Conservation (phyloP, 2,113 vertebrate species). For the Platanista minor region DNA sequence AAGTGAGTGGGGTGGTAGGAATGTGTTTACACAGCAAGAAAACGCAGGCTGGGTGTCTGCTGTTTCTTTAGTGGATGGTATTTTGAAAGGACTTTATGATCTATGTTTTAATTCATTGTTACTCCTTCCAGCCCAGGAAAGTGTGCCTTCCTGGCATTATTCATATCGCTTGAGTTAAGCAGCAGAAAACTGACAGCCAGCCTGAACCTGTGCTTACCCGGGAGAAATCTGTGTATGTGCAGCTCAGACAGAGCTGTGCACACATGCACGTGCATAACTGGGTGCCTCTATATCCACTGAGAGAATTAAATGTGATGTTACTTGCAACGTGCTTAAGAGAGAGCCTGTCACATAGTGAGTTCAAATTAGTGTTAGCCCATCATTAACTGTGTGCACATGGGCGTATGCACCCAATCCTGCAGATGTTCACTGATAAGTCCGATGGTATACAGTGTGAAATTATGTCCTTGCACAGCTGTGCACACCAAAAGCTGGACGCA, state of each 20-base stretch:
- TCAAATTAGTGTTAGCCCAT: neutral
- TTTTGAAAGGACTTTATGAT: conserved; percentile 69
- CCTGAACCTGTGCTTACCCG: conserved; percentile 14
- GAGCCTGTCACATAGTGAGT: neutral
- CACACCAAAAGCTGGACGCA: neutral
- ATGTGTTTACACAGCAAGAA: conserved; percentile 65
- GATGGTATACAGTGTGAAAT: neutral
- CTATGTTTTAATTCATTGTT: conserved; percentile 68
- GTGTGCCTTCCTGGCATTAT: conserved; percentile 19
- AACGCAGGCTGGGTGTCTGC: conserved; percentile 40
- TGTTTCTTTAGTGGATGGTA: conserved; percentile 51
- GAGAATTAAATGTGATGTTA: neutral
- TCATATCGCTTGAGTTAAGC: conserved; percentile 40
- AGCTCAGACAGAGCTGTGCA: neutral
- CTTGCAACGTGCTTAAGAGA: neutral
- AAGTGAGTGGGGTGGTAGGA: conserved; percentile 56
- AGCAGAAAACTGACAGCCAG: conserved; percentile 56
- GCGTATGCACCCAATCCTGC: neutral
- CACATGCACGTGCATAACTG: neutral
- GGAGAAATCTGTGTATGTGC: neutral
- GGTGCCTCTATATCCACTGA: neutral
- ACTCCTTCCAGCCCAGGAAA: conserved; percentile 49
- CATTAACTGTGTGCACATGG: neutral
- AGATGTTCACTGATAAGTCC: neutral
- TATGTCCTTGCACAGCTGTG: neutral